A percentile compares a stretch with the other conserved stretches of the same genome.
phyloP scores from a whole-genome alignment of 1,140 invertebrate genomes.

The Wasmannia auropunctata region DNA sequence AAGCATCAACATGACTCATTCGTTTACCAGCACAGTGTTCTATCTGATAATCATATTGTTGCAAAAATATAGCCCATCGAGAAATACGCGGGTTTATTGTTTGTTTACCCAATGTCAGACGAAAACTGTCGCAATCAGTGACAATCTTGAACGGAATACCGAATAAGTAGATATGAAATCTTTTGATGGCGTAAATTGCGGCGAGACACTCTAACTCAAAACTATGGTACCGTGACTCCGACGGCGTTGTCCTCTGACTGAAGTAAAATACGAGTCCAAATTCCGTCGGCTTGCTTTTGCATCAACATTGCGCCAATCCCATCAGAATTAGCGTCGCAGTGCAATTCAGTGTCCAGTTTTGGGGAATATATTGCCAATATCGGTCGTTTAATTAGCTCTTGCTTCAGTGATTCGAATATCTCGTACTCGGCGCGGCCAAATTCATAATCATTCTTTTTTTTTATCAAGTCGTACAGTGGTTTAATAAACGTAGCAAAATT shows the following conservation, averaged over 20 bases:
- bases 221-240: not conserved
- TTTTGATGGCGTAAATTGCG: not conserved
- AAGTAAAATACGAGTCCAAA: not conserved
- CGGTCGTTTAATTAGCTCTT: not conserved
- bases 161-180: not conserved
- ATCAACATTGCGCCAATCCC: too few species aligned
- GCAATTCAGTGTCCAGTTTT: not conserved
- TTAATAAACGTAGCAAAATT: not conserved
- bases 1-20: conserved; percentile 38
- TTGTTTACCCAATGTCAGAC: not conserved
- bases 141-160: not conserved
- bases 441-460: not conserved
- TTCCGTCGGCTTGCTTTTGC: not conserved
- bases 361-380: not conserved
- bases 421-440: not conserved
- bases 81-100: conserved; percentile 26
- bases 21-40: not conserved
- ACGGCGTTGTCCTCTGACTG: not conserved
- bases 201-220: not conserved
- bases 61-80: conserved; percentile 3
- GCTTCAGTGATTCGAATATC: not conserved
- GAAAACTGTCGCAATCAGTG: not conserved
- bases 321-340: not conserved
- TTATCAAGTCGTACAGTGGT: not conserved
- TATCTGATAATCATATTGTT: conserved; percentile 16